These are phyloP conservation scores for Caenorhabditis sulstoni DNA, from an alignment of 2,888 invertebrate species.

Conservation along the genomic window DNA sequence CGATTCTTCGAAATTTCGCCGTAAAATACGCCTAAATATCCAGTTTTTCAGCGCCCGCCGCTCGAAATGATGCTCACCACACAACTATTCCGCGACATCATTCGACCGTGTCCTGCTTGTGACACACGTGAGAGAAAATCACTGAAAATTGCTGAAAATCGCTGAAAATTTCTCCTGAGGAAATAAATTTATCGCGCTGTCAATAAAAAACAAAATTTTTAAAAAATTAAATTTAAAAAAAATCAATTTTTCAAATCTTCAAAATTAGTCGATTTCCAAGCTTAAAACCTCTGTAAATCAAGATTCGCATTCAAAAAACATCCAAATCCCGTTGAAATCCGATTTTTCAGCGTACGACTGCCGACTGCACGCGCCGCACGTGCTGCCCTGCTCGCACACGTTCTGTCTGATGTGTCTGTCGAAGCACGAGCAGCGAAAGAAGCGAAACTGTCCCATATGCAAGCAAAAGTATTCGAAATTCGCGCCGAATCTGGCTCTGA, in stretches of 20 bases:
- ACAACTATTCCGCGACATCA: constrained; percentile 46
- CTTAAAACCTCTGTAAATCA: too few relatives aligned
- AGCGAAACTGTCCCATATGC: constrained; percentile 43
- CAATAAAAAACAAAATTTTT: too few relatives aligned
- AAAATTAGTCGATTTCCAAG: too few relatives aligned
- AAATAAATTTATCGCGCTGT: too few relatives aligned
- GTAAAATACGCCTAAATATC: too few relatives aligned
- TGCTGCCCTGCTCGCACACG: constrained; percentile 53
- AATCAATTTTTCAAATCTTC: too few relatives aligned
- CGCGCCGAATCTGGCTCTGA: constrained; percentile 50
- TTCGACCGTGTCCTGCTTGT: constrained; percentile 41
- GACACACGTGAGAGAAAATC: constrained; percentile 45
- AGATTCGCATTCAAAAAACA: too few relatives aligned
- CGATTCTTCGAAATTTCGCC: too few relatives aligned
- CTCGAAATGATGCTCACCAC: constrained; percentile 50
- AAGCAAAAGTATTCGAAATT: constrained; percentile 50
- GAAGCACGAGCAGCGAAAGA: constrained; percentile 51
- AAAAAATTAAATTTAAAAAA: too few relatives aligned
- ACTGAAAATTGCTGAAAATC: too few relatives aligned
- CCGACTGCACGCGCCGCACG: constrained; percentile 51
- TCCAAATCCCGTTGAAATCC: neutral
- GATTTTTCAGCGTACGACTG: constrained; percentile 38
- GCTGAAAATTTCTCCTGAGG: too few relatives aligned
- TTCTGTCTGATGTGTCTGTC: constrained; percentile 57
- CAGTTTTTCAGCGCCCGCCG: neutral